Percentiles rank a stretch among this genome's conserved stretches.
Conservation (phyloP, 2,797 vertebrate species). For the Oreochromis mossambicus region DNA sequence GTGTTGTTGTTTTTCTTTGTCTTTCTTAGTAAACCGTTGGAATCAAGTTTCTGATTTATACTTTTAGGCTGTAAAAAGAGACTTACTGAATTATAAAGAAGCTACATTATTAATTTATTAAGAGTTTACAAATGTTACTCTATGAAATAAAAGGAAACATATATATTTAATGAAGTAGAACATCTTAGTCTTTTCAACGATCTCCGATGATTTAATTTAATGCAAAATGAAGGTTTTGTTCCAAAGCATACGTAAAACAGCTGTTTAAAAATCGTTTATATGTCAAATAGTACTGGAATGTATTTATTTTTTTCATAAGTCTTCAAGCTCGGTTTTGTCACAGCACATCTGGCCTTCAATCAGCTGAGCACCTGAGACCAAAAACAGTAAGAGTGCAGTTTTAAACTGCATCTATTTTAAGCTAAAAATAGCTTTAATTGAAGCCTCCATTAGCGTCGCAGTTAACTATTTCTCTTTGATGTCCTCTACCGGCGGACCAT, state of each 20-base stretch:
- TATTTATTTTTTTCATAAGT: neutral
- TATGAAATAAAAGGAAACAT: neutral
- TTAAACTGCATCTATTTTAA: neutral
- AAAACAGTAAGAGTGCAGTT: neutral
- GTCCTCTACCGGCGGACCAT: neutral
- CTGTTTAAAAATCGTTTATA: neutral
- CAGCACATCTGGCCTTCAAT: neutral
- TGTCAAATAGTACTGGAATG: neutral
- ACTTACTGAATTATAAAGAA: neutral
- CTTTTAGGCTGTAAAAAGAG: neutral
- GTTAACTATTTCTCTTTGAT: slow-evolving; percentile 18
- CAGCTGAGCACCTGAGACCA: neutral
- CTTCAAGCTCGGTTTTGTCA: neutral
- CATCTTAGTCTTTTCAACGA: too few species aligned
- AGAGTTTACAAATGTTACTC: neutral
- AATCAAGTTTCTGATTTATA: neutral
- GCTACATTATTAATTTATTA: neutral
- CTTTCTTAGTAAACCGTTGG: neutral
- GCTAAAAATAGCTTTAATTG: neutral
- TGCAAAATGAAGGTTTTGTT: neutral
- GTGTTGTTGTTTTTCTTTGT: neutral
- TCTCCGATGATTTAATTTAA: neutral
- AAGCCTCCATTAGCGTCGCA: neutral
- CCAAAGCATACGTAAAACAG: accelerated
- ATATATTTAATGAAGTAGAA: too few species aligned